Evolutionary conservation across 2,113 vertebrate genomes (phyloP), one percentile per base, ranked within the genome.

Genomic region (Syngnathus floridae): DNA sequence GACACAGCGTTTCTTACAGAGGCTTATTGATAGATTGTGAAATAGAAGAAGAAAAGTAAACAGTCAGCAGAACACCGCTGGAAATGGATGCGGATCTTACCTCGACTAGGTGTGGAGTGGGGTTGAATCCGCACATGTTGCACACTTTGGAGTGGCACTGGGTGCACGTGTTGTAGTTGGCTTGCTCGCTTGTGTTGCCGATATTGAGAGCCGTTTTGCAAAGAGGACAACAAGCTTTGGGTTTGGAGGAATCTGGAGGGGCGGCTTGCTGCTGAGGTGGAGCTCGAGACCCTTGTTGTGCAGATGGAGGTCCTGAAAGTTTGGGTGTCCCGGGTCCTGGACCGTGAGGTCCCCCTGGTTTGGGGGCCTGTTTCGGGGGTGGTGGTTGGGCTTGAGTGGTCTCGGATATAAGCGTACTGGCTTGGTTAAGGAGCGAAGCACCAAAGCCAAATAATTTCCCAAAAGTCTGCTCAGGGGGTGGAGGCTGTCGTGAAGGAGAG

Each of bases 101-200:
- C 95, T 98, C 94, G 12, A 93, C 89, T 59, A 99, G 85, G 74
- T 99, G 95, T 69, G 97, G 97, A 0, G 94, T 93, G 19, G 97
- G 97, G 86, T 99, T 98, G 90, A 99, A 99, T 84, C 97, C 97
- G 74, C 97, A 99, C 90, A 95, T 90, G 88, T 95, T 97, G 93
- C 97, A 99, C 89, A 99, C 96, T 87, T 94, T 94, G 64, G 92
- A 91, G 72, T 80, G 91, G 87, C 97, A 99, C 84, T 93, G 92
- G 0, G 97, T 99, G 77, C 97, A 99, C 74, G 90, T 93, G 77
- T 97, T 98, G 81, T 95, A 97, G 88, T 98, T 98, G 77, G 94
- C 90, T 35, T 90, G 88, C 72, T 94, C 92, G 0, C 85, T 31
- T 11, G 90, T 86, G 78, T 91, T 91, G 71, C 93, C 93, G 67